Conservation (phyloP, 2,888 invertebrate species). For the Priocnemis perturbator region DNA sequence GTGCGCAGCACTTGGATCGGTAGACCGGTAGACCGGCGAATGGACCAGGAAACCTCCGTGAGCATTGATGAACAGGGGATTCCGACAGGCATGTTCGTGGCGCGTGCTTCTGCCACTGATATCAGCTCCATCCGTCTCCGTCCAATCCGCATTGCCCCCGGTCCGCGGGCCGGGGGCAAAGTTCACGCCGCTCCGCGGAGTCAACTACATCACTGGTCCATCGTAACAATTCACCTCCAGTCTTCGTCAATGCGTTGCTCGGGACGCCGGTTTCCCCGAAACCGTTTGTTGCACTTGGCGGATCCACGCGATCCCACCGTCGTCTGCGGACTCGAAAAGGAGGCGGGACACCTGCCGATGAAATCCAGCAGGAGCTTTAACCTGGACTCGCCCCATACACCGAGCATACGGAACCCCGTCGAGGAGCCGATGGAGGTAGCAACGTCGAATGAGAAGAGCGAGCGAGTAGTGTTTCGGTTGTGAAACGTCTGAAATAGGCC, state of each 20-base stretch:
- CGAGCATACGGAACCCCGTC: background rate
- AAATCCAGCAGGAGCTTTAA: background rate
- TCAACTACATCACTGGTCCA: slow-evolving; percentile 65
- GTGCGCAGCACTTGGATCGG: too few relatives aligned
- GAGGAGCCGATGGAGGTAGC: too few relatives aligned
- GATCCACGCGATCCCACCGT: background rate
- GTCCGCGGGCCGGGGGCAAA: slow-evolving; percentile 62
- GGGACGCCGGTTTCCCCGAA: slow-evolving; percentile 19
- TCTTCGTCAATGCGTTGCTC: slow-evolving; percentile 57
- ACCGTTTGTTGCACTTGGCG: background rate
- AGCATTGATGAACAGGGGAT: slow-evolving; percentile 12
- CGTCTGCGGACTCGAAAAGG: background rate
- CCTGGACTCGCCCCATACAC: background rate
- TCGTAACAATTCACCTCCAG: slow-evolving; percentile 65
- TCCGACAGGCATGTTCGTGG: slow-evolving; percentile 58
- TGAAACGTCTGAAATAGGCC: too few relatives aligned
- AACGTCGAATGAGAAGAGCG: too few relatives aligned
- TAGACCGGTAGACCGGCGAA: too few relatives aligned
- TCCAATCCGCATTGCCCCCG: slow-evolving; percentile 66
- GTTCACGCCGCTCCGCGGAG: slow-evolving; percentile 61
- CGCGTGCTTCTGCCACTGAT: slow-evolving; percentile 67
- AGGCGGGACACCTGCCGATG: background rate
- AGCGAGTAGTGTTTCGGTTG: too few relatives aligned
- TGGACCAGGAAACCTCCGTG: background rate
- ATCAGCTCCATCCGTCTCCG: slow-evolving; percentile 57